Percentiles rank a stretch among this genome's conserved stretches.
Conservation (phyloP, 2,113 vertebrate genomes). For the Sarotherodon lohbergeri region DNA sequence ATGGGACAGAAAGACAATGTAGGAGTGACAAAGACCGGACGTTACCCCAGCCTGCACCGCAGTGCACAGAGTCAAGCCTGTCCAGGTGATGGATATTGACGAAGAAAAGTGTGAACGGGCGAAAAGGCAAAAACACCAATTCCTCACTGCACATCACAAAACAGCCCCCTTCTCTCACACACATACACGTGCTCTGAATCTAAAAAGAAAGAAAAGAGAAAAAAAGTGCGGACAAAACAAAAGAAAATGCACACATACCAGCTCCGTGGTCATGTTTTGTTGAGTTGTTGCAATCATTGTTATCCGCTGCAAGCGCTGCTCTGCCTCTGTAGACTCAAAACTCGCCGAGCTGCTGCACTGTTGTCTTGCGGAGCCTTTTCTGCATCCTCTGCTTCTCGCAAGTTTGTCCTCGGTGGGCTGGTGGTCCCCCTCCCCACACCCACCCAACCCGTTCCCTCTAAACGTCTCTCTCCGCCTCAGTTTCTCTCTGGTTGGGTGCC, state of each 20-base stretch:
- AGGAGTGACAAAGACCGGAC: slow-evolving; percentile 3
- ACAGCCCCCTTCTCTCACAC: background rate
- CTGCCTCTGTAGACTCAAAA: slow-evolving; percentile 5
- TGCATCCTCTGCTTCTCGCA: slow-evolving; percentile 57
- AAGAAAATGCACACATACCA: slow-evolving; percentile 54
- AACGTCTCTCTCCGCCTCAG: background rate
- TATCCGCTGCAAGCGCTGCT: slow-evolving; percentile 27
- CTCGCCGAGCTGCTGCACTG: slow-evolving; percentile 22
- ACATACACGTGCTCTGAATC: background rate
- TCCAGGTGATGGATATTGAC: background rate
- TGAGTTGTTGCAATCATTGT: slow-evolving; percentile 80
- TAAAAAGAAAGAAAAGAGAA: background rate
- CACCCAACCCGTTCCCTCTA: background rate
- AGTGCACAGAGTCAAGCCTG: slow-evolving; percentile 14
- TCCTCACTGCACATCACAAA: background rate
- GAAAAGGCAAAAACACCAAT: background rate
- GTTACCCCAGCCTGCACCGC: slow-evolving; percentile 25
- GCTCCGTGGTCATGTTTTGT: slow-evolving; percentile 77
- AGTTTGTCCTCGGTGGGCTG: slow-evolving; percentile 48
- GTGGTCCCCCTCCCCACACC: background rate
- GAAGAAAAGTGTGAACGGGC: slow-evolving; percentile 28
- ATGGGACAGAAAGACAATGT: slow-evolving; percentile 24
- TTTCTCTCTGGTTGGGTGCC: background rate
- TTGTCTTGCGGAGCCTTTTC: slow-evolving; percentile 40
- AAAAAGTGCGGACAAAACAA: background rate